Evolutionary conservation across 1,140 invertebrate species (phyloP).

Genomic region (Ceratosolen solmsi): DNA sequence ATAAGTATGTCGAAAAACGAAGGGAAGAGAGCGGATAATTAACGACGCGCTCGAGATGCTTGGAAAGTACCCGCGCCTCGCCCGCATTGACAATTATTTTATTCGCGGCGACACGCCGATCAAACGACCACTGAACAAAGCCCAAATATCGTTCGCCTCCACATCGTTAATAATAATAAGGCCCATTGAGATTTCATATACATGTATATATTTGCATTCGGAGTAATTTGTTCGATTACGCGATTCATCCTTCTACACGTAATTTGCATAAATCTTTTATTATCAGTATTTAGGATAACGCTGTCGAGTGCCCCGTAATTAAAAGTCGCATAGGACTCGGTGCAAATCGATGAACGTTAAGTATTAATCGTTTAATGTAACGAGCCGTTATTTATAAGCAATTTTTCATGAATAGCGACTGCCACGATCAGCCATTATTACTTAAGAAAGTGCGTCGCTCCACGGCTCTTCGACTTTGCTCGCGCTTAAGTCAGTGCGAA

Average conservation of each 20-base stretch:
- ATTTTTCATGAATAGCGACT: not conserved
- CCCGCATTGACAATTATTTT: not conserved
- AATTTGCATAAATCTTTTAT: not conserved
- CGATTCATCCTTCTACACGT: not conserved
- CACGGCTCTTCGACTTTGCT: no score
- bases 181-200: not conserved
- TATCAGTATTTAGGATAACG: not conserved
- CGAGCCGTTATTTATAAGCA: not conserved
- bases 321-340: not conserved
- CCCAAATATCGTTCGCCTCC: not conserved
- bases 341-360: not conserved
- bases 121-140: not conserved
- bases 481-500: no score
- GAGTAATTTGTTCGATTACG: not conserved
- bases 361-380: not conserved
- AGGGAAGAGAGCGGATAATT: constrained; percentile 20
- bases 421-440: not conserved
- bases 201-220: no score
- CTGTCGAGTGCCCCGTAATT: not conserved
- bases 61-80: not conserved
- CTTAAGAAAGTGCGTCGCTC: no score
- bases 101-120: not conserved
- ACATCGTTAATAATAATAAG: not conserved
- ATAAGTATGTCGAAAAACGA: constrained; percentile 14
- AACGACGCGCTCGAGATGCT: not conserved